Percentiles rank a stretch among this genome's conserved stretches.
Conservation (phyloP, 2,797 vertebrate species). For the Acropternis orthonyx region DNA sequence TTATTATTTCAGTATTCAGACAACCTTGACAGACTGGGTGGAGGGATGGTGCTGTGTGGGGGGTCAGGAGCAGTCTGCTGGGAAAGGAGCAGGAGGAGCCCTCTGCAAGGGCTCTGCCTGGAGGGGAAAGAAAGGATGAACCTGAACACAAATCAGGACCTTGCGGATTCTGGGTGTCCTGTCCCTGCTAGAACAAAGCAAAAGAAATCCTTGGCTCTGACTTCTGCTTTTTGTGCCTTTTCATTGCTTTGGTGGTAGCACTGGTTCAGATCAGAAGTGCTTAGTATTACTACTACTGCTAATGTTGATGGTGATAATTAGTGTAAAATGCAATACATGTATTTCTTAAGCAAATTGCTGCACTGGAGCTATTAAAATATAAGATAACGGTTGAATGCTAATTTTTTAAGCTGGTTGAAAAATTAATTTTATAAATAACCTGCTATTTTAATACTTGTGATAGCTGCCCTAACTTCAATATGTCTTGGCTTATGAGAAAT, state of each 20-base stretch:
- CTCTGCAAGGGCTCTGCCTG: neutral
- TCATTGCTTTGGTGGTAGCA: neutral
- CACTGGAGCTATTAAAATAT: conserved; percentile 28
- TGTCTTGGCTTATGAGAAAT: conserved; percentile 19
- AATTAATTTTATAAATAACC: conserved; percentile 34
- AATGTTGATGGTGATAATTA: conserved; percentile 3
- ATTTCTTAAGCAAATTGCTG: neutral
- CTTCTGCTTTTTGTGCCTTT: neutral
- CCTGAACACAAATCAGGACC: neutral
- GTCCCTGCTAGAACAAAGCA: neutral
- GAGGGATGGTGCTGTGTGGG: neutral
- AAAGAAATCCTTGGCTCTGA: neutral
- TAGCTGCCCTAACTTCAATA: neutral
- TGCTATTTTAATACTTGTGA: conserved; percentile 25
- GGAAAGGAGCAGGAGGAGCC: neutral
- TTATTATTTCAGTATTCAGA: conserved; percentile 44
- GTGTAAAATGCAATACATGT: conserved; percentile 30
- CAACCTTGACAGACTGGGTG: neutral
- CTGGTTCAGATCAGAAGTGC: conserved; percentile 15
- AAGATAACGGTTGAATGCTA: conserved; percentile 31
- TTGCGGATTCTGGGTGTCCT: neutral
- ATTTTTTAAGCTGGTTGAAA: conserved; percentile 35
- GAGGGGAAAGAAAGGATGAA: neutral
- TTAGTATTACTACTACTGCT: neutral
- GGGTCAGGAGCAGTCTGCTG: neutral